Conservation (phyloP, 2,888 invertebrate species). For the Conistra vaccinii region DNA sequence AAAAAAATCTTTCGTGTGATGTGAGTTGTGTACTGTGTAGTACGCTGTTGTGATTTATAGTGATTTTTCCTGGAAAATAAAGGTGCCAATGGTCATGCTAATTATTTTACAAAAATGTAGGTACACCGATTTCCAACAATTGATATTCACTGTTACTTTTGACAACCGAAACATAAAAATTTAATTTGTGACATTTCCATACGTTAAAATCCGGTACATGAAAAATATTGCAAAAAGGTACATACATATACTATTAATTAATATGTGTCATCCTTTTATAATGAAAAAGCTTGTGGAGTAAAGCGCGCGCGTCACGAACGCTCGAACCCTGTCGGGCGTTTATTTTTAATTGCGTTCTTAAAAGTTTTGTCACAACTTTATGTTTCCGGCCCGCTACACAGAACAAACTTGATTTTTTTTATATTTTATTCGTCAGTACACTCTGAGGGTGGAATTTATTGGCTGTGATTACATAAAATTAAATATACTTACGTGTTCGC, state of each 20-base stretch:
- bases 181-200: constrained; percentile 30
- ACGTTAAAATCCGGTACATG: background rate
- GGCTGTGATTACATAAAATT: background rate
- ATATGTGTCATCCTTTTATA: constrained; percentile 55
- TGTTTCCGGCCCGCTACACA: constrained; percentile 50
- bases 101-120: constrained; percentile 12
- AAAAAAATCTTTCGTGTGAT: background rate
- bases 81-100: background rate
- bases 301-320: constrained; percentile 43
- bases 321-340: constrained; percentile 68
- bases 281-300: constrained; percentile 25
- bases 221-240: constrained; percentile 11
- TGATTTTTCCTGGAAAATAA: background rate
- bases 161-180: constrained; percentile 1
- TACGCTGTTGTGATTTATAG: background rate
- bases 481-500: constrained; percentile 1
- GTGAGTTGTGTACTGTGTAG: background rate
- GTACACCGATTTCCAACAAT: background rate
- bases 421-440: constrained; percentile 32
- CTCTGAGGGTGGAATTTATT: background rate
- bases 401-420: constrained; percentile 48
- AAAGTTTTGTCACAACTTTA: constrained; percentile 77
- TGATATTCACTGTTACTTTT: background rate
- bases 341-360: constrained; percentile 79
- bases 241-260: constrained; percentile 19